phyloP scores from a whole-genome alignment of 2,888 invertebrate genomes.

The Eulithis prunata region DNA sequence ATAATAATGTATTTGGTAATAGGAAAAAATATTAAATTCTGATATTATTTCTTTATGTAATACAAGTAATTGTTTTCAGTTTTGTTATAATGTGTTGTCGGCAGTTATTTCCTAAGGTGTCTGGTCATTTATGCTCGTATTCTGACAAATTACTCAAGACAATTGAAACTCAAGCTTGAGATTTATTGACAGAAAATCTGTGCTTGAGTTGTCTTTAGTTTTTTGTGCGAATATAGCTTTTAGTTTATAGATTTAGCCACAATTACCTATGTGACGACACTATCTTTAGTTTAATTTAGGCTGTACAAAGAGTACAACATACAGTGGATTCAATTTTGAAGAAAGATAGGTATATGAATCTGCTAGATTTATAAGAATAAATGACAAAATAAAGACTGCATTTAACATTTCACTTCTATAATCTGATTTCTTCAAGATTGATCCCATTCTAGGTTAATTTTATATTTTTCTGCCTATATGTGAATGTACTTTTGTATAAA shows the following conservation, averaged over 20 bases:
- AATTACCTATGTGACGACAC: too few relatives aligned
- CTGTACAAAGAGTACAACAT: too few relatives aligned
- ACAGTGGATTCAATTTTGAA: constrained; percentile 22
- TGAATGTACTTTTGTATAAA: too few relatives aligned
- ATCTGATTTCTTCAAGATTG: constrained; percentile 23
- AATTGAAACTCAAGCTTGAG: too few relatives aligned
- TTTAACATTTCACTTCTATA: constrained; percentile 14
- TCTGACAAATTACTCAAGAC: too few relatives aligned
- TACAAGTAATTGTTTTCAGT: background rate
- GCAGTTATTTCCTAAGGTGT: background rate
- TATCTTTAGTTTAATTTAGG: too few relatives aligned
- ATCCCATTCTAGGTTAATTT: background rate
- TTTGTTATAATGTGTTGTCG: constrained; percentile 10
- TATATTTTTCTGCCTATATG: background rate
- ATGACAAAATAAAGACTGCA: constrained; percentile 26
- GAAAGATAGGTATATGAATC: constrained; percentile 15
- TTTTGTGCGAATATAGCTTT: too few relatives aligned
- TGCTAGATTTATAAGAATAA: constrained; percentile 20
- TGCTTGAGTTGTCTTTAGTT: too few relatives aligned
- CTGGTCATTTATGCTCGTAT: background rate
- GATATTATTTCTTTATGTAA: background rate
- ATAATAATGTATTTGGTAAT: background rate
- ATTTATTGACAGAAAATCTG: too few relatives aligned
- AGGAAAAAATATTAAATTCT: constrained; percentile 2
- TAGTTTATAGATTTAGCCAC: too few relatives aligned